Evolutionary conservation across 2,797 vertebrate species (phyloP).

Genomic region (Paguma larvata): DNA sequence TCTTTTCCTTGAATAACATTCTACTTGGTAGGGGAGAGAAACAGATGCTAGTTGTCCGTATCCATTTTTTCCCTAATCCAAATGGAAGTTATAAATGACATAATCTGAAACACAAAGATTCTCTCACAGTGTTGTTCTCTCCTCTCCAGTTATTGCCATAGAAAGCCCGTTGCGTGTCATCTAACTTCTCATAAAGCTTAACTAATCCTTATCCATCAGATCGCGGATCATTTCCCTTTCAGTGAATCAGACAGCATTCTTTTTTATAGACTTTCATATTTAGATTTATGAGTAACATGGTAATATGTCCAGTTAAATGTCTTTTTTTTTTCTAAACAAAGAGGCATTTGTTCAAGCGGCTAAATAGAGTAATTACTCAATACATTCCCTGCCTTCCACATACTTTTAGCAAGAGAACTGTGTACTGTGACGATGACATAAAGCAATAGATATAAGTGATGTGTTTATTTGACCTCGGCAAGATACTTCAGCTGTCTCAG

Average conservation of each 20-base stretch:
- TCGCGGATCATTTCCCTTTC: background rate
- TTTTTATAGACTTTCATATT: slow-evolving; percentile 24
- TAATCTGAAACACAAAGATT: background rate
- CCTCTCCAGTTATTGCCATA: background rate
- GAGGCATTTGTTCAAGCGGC: background rate
- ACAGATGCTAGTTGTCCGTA: background rate
- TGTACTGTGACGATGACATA: background rate
- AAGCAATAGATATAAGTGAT: background rate
- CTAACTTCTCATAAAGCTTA: background rate
- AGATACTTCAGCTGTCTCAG: background rate
- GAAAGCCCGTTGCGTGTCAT: background rate
- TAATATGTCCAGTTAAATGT: background rate
- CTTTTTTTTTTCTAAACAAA: slow-evolving; percentile 14
- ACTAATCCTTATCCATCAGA: background rate
- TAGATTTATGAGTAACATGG: slow-evolving; percentile 50
- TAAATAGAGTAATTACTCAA: slow-evolving; percentile 53
- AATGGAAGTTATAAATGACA: slow-evolving; percentile 6
- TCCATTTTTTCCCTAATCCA: background rate
- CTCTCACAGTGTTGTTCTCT: background rate
- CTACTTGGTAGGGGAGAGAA: background rate
- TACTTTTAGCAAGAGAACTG: background rate
- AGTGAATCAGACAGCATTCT: background rate
- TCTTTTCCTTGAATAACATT: slow-evolving; percentile 39
- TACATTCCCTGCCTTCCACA: background rate
- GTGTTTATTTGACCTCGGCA: background rate